A percentile compares a stretch with the other conserved stretches of the same genome.
These are phyloP conservation scores for Coptodon bakossiorum DNA, from an alignment of 2,113 vertebrate genomes.

Conservation along the genomic window DNA sequence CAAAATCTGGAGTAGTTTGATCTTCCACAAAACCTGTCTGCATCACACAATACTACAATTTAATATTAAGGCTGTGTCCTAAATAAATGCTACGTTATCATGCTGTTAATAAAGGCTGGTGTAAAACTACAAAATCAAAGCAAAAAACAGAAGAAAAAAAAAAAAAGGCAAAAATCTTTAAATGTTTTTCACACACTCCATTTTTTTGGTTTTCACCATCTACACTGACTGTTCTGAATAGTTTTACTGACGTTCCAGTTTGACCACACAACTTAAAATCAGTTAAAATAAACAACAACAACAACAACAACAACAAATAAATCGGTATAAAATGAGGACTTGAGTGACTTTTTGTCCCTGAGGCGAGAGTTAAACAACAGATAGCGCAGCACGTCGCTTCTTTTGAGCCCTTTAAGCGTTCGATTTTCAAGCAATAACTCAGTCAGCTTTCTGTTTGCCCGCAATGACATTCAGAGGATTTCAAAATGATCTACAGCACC, in stretches of 20 bases:
- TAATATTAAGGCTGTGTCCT: neutral
- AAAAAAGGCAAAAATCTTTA: accelerated
- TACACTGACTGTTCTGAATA: neutral
- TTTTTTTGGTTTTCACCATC: neutral
- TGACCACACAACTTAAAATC: neutral
- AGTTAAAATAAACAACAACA: neutral
- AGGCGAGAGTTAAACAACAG: neutral
- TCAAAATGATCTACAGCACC: neutral
- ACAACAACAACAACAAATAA: neutral
- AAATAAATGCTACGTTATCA: neutral
- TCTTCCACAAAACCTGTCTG: neutral
- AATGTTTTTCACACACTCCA: neutral
- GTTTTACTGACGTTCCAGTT: neutral
- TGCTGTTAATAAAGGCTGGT: neutral
- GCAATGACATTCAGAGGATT: neutral
- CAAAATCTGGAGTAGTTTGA: neutral
- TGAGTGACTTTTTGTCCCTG: neutral
- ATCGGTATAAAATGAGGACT: neutral
- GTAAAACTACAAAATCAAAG: neutral
- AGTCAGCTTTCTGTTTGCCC: neutral
- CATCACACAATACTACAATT: neutral
- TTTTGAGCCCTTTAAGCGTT: neutral
- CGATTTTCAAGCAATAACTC: neutral
- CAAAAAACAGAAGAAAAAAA: accelerated
- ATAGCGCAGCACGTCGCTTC: too few species aligned